These are phyloP conservation scores for Ochropleura plecta DNA, from an alignment of 2,888 invertebrate species.

Conservation along the genomic window DNA sequence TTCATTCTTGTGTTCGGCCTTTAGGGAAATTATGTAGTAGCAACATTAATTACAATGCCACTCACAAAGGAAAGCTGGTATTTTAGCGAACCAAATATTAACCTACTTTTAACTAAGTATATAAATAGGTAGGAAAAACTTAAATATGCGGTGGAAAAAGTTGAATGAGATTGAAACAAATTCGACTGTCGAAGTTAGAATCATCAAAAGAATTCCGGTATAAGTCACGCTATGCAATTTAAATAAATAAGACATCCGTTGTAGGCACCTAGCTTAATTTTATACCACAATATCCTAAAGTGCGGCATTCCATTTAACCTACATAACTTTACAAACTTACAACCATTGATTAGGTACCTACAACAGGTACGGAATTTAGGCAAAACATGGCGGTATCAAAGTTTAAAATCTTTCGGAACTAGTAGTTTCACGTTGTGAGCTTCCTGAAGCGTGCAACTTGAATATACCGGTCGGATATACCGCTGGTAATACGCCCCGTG, in stretches of 20 bases:
- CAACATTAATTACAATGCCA: slow-evolving; percentile 60
- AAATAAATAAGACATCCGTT: slow-evolving; percentile 41
- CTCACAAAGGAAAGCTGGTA: slow-evolving; percentile 38
- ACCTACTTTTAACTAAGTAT: slow-evolving; percentile 25
- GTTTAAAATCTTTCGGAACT: slow-evolving; percentile 53
- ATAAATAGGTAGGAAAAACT: slow-evolving; percentile 1
- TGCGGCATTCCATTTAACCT: slow-evolving; percentile 19
- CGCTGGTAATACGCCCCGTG: slow-evolving; percentile 17
- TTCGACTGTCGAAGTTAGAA: slow-evolving; percentile 19
- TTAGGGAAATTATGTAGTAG: slow-evolving; percentile 61
- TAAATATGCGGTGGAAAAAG: slow-evolving; percentile 5
- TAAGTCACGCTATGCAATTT: slow-evolving; percentile 35
- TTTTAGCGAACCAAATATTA: slow-evolving; percentile 45
- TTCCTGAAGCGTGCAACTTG: slow-evolving; percentile 51
- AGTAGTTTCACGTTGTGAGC: slow-evolving; percentile 38
- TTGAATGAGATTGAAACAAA: slow-evolving; percentile 30
- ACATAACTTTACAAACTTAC: slow-evolving; percentile 31
- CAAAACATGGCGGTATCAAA: slow-evolving; percentile 43
- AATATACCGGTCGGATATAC: slow-evolving; percentile 32
- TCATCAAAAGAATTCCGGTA: slow-evolving; percentile 8
- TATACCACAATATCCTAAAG: neutral
- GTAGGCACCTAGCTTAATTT: neutral
- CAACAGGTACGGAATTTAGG: slow-evolving; percentile 48
- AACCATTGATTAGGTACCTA: slow-evolving; percentile 37
- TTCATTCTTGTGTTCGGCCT: slow-evolving; percentile 61